Evolutionary conservation across 2,113 vertebrate species (phyloP), one percentile per base, ranked within the genome.

Genomic region (Hemicordylus capensis): DNA sequence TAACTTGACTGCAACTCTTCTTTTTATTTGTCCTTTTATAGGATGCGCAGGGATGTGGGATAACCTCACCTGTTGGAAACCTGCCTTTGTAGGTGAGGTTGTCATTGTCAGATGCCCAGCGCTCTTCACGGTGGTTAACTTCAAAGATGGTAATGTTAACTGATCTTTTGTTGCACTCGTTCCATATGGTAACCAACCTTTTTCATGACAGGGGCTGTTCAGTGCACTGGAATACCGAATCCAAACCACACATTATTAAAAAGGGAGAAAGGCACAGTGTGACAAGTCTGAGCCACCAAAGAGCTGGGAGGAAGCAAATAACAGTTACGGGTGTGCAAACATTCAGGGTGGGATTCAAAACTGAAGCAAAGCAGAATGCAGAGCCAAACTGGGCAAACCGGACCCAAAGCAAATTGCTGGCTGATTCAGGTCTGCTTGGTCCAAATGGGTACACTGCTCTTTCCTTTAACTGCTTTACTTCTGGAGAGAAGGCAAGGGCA

Each of bases 1-100:
- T 8, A 4, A 2, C 56, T 28, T 59, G 20, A 17, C 56, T 26
- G 34, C 22, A 19, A 17, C 39, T 15, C 54, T 26, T 58, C 39
- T 44, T 5, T 86, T 34, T 1, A 2, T 84, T 1, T 2, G 19
- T 81, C 6, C 8, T 86, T 58, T 63, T 58, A 0, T 84, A 98
- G 98, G 92, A 37, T 99, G 99, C 88, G 96, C 97, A 0, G 98
- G 98, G 94, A 97, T 98, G 97, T 99, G 99, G 99, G 99, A 99
- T 89, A 99, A 99, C 54, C 96, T 99, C 89, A 99, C 98, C 0
- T 99, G 99, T 86, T 99, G 99, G 98, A 97, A 98, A 95, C 97
- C 97, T 0, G 97, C 98, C 24, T 94, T 74, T 0, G 88, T 98
- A 1, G 98, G 98, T 0, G 97, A 99, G 81, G 96, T 98, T 0